A percentile compares a stretch with the other conserved stretches of the same genome.
phyloP scores from a whole-genome alignment of 2,797 vertebrate species.

The Amblyraja radiata region DNA sequence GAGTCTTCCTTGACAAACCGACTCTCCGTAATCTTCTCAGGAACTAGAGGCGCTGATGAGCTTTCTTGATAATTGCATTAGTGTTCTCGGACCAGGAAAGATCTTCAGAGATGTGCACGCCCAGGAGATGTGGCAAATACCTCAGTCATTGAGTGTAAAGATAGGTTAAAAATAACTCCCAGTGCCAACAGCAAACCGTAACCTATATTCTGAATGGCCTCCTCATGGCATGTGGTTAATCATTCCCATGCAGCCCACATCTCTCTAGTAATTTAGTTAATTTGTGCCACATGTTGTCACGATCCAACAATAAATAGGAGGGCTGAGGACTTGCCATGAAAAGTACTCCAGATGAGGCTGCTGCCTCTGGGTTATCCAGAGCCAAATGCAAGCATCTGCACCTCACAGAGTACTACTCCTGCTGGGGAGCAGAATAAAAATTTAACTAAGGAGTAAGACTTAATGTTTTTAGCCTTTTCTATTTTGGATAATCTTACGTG shows the following conservation, averaged over 20 bases:
- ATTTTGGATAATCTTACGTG: no score
- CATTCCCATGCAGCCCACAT: background rate
- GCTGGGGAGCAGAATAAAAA: background rate
- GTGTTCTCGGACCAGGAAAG: no score
- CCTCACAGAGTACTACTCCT: background rate
- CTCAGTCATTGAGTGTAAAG: background rate
- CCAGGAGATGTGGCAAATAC: background rate
- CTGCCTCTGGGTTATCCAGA: background rate
- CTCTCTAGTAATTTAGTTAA: background rate
- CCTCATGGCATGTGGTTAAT: background rate
- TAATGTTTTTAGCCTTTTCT: background rate
- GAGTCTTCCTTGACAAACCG: no score
- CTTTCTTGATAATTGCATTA: no score
- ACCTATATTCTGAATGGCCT: background rate
- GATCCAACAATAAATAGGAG: background rate
- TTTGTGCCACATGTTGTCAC: background rate
- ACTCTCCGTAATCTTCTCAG: no score
- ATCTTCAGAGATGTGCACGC: no score
- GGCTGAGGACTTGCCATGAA: background rate
- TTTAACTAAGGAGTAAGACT: background rate
- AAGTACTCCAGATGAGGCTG: background rate
- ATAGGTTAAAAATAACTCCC: background rate
- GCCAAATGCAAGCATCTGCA: background rate
- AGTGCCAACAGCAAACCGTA: background rate
- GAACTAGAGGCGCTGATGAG: no score